Conservation (phyloP, 2,888 invertebrate genomes). For the Eupelmus urozonus region DNA sequence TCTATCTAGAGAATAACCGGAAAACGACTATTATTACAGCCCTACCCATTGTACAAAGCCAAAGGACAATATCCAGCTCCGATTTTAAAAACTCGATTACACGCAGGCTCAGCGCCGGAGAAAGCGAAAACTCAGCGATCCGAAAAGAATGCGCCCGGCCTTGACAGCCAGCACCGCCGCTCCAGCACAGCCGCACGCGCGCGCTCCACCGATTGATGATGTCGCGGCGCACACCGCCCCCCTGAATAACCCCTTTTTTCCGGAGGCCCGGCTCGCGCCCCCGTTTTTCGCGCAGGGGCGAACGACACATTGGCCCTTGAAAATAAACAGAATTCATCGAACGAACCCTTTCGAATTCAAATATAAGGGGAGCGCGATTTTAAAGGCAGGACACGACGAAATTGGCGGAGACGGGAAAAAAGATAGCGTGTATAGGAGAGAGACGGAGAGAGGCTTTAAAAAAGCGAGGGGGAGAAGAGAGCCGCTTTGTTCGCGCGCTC, state of each 20-base stretch:
- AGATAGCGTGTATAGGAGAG: neutral
- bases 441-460: constrained; percentile 35
- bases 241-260: constrained; percentile 61
- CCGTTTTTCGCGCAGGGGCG: constrained; percentile 35
- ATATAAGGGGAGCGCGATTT: constrained; percentile 57
- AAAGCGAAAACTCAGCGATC: constrained; percentile 16
- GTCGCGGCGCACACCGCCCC: constrained; percentile 44
- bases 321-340: constrained; percentile 71
- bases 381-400: neutral
- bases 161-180: constrained; percentile 28
- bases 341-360: constrained; percentile 74
- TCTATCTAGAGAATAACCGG: no score
- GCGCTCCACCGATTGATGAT: constrained; percentile 32
- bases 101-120: neutral
- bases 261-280: neutral
- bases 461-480: constrained; percentile 20
- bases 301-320: constrained; percentile 60
- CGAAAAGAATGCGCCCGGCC: constrained; percentile 27
- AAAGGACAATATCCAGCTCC: no score
- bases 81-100: constrained; percentile 39
- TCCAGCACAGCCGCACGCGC: no score
- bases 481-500: constrained; percentile 36
- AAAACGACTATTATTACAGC: no score
- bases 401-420: neutral
- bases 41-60: no score